phyloP scores from a whole-genome alignment of 2,113 vertebrate genomes.

The Chauna torquata region DNA sequence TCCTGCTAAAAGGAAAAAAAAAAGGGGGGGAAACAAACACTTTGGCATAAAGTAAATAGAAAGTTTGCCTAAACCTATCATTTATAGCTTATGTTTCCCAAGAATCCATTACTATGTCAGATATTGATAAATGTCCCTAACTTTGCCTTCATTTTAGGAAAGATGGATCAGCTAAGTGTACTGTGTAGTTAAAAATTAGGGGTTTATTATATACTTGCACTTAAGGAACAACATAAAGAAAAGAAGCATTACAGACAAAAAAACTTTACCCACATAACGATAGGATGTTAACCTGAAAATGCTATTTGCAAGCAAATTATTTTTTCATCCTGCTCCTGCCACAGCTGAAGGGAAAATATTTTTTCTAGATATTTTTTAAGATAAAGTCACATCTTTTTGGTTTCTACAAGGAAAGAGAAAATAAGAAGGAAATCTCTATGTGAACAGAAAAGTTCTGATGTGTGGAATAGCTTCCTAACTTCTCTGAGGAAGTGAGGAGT shows the following conservation, averaged over 20 bases:
- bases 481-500: neutral
- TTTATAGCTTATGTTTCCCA: neutral
- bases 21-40: neutral
- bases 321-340: neutral
- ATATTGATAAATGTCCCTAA: neutral
- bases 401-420: neutral
- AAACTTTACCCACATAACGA: neutral
- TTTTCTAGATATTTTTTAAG: neutral
- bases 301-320: neutral
- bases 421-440: neutral
- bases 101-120: neutral
- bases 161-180: neutral
- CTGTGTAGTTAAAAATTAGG: neutral
- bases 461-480: neutral
- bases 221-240: neutral
- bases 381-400: neutral
- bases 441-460: accelerated
- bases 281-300: neutral
- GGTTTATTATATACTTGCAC: neutral
- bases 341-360: neutral
- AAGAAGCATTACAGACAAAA: neutral
- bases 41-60: neutral
- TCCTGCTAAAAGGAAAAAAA: neutral
- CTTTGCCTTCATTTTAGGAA: neutral
- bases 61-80: neutral